A percentile compares a stretch with the other conserved stretches of the same genome.
phyloP scores from a whole-genome alignment of 2,797 vertebrate species.

The Melanogrammus aeglefinus region DNA sequence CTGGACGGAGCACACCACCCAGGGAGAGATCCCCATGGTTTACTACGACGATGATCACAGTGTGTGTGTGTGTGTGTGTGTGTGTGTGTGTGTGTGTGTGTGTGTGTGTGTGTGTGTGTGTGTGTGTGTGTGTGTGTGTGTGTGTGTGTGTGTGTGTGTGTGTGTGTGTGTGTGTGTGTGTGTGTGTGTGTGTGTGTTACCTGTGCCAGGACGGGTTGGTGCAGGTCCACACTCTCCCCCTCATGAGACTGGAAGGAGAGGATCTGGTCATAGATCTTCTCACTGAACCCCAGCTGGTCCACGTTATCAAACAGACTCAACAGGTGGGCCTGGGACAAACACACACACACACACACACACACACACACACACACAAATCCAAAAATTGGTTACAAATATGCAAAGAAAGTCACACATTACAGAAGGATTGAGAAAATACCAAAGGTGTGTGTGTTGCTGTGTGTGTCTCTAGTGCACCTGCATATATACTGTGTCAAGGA shows the following conservation, averaged over 20 bases:
- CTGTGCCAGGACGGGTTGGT: constrained; percentile 76
- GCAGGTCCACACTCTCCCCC: constrained; percentile 78
- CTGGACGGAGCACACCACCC: constrained; percentile 45
- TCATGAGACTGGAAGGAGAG: constrained; percentile 82
- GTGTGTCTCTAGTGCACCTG: neutral
- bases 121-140: neutral
- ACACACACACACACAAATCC: neutral
- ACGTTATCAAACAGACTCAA: constrained; percentile 85
- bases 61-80: no score
- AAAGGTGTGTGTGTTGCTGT: neutral
- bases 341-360: neutral
- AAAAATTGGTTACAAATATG: no score
- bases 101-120: neutral
- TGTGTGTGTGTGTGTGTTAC: constrained; percentile 51
- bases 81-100: neutral
- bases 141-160: neutral
- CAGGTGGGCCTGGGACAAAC: constrained; percentile 70
- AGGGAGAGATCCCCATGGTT: neutral
- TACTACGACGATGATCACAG: neutral
- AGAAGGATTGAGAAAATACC: neutral
- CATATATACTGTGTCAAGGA: no score
- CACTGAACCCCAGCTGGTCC: constrained; percentile 76
- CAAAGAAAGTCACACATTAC: no score
- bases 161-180: constrained; percentile 2
- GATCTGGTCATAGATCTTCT: constrained; percentile 82